These are phyloP conservation scores for Poicephalus meyeri DNA, from an alignment of 2,113 vertebrate species.

Conservation along the genomic window DNA sequence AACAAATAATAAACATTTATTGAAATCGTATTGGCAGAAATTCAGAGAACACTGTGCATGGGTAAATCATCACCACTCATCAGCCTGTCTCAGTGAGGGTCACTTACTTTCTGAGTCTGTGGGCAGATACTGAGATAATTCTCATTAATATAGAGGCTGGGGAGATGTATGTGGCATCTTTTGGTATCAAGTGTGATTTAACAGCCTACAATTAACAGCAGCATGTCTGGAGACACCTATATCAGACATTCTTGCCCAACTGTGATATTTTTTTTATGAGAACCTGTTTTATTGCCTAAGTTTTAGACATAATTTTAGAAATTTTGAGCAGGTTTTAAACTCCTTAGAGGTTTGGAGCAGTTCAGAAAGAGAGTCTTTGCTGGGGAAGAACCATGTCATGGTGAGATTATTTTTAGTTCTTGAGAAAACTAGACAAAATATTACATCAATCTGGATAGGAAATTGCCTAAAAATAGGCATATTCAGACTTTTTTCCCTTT, in stretches of 20 bases:
- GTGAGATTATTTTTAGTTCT: not conserved
- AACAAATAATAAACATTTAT: not conserved
- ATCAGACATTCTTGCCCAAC: not conserved
- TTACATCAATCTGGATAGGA: not conserved
- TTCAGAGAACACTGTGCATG: not conserved
- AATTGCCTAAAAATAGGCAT: not conserved
- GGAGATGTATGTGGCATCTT: not conserved
- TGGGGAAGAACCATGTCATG: not conserved
- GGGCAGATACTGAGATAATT: not conserved
- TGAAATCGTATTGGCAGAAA: not conserved
- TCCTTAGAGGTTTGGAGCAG: not conserved
- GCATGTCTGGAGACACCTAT: not conserved
- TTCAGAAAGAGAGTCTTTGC: not conserved
- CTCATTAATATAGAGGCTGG: not conserved
- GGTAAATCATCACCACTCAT: not conserved
- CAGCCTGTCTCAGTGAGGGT: not conserved
- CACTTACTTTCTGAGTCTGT: not conserved
- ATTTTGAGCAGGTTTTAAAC: not conserved
- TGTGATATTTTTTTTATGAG: not conserved
- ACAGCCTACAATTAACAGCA: not conserved
- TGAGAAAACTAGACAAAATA: slow-evolving; percentile 14
- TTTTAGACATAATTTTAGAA: not conserved
- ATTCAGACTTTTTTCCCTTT: not conserved
- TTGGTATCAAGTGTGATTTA: not conserved
- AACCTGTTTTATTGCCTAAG: not conserved